Evolutionary conservation across 1,140 invertebrate genomes (phyloP), one percentile per base, ranked within the genome.

Genomic region (Drosophila baimaii): DNA sequence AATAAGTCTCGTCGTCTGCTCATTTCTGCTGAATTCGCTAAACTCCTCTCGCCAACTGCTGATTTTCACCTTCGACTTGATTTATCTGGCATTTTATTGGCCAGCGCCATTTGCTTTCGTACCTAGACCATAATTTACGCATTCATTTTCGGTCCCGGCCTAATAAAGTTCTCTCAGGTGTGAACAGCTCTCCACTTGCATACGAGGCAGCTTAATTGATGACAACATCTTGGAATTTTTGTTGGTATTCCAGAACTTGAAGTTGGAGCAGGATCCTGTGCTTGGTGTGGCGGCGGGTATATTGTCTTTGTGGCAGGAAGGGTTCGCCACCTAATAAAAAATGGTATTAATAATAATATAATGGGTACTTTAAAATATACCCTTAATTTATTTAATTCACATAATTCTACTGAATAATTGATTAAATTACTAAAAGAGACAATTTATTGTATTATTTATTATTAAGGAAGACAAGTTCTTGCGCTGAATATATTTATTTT

Each of bases 161-260:
- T 90, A 91, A 91, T 91, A 90, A 91, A 91, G 90, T 90, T 66
- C 86, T 91, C 85, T 91, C 90, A 86, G 85, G 90, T 91, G 90
- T 70, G 90, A 90, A 84, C 56, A 73, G 37, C 39, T 15, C 31
- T 49, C 52, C 71, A 62, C 68, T 73, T 54, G 66, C 68, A 55
- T 69, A 35, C 61, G 66, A 68, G 49, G 63, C 46, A 75, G 47
- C 68, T 91, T 91, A 91, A 91, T 91, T 91, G 90, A 91, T 90
- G 90, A 91, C 90, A 91, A 90, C 79, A 90, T 88, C 76, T 76
- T 81, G 90, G 90, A 91, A 91, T 91, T 91, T 86, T 82, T 62
- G 82, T 80, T 86, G 85, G 90, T 78, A 84, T 90, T 89, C 75
- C 57, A 15, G 49, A 75, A 65, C 49, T 70, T 62, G 69, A 55